Percentiles rank a stretch among this genome's conserved stretches.
These are phyloP conservation scores for Neogale vison DNA, from an alignment of 2,113 vertebrate genomes.

Conservation along the genomic window DNA sequence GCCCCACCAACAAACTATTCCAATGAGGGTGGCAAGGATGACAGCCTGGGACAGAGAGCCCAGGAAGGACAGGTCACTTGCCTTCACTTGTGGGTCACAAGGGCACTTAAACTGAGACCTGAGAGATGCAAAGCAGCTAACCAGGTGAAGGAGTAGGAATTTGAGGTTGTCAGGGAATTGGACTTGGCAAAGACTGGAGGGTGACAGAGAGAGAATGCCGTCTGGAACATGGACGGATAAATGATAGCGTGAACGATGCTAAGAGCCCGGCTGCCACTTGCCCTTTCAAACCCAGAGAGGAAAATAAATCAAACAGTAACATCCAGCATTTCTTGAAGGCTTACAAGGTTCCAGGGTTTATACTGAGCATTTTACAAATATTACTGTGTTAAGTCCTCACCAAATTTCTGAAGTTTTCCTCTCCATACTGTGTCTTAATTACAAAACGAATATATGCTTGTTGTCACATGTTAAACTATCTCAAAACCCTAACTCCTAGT, in stretches of 20 bases:
- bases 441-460: not conserved
- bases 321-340: not conserved
- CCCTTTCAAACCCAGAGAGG: not conserved
- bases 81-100: not conserved
- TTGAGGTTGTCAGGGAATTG: not conserved
- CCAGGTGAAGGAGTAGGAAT: not conserved
- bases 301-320: not conserved
- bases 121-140: not conserved
- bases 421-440: not conserved
- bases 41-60: not conserved
- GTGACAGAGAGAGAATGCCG: not conserved
- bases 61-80: not conserved
- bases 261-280: not conserved
- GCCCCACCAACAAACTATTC: not conserved
- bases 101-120: not conserved
- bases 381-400: not conserved
- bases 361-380: constrained; percentile 29
- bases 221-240: not conserved
- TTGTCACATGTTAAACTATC: not conserved
- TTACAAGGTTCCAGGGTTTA: not conserved
- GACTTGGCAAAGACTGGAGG: not conserved
- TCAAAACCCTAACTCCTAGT: not conserved
- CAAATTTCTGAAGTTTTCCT: constrained; percentile 13
- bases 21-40: not conserved
- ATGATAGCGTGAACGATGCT: not conserved